Conservation (phyloP, 2,113 vertebrate species). For the Lagopus muta region DNA sequence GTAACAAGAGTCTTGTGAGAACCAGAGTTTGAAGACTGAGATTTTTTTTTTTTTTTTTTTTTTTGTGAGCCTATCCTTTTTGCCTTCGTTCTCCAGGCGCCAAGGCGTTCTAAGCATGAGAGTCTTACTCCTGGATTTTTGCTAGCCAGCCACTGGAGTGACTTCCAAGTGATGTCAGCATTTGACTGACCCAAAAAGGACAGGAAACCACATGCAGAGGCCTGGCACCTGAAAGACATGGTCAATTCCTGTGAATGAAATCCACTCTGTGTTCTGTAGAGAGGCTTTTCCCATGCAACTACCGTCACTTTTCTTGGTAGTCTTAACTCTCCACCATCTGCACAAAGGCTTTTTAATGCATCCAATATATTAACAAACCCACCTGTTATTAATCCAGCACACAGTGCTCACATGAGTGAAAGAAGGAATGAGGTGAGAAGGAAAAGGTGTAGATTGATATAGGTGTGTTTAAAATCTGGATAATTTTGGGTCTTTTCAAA, state of each 20-base stretch:
- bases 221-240: not conserved
- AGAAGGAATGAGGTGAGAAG: not conserved
- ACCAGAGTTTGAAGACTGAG: not conserved
- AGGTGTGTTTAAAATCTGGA: not conserved
- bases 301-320: not conserved
- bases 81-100: not conserved
- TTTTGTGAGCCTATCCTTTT: not conserved
- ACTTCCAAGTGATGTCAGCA: not conserved
- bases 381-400: not conserved
- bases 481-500: not conserved
- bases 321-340: not conserved
- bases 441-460: not conserved
- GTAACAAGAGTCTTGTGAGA: not conserved
- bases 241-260: not conserved
- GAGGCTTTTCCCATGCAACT: not conserved
- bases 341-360: not conserved
- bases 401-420: not conserved
- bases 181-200: not conserved
- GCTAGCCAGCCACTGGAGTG: not conserved
- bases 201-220: not conserved
- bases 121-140: not conserved
- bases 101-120: not conserved
- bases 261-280: not conserved
- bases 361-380: not conserved
- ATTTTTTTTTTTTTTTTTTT: not conserved